Evolutionary conservation across 1,140 invertebrate species (phyloP).

Genomic region (Schlechtendalia chinensis): DNA sequence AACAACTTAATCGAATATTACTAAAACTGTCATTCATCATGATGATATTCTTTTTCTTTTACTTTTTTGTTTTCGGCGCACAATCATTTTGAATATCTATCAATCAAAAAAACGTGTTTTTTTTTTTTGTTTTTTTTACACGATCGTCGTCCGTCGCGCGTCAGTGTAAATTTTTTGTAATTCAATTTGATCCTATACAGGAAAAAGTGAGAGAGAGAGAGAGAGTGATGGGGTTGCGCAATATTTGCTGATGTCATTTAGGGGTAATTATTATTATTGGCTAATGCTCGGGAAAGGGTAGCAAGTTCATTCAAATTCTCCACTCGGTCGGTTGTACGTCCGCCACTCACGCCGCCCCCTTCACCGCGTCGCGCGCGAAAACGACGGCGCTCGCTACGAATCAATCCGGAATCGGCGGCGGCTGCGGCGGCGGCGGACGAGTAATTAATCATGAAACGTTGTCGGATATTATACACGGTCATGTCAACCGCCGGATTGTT

Average conservation of each 20-base stretch:
- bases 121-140: conserved; percentile 49
- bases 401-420: conserved; percentile 41
- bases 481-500: conserved; percentile 48
- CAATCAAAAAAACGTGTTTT: conserved; percentile 48
- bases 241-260: conserved; percentile 50
- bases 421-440: conserved; percentile 39
- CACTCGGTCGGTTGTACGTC: conserved; percentile 35
- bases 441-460: conserved; percentile 49
- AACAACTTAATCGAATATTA: conserved; percentile 50
- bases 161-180: conserved; percentile 43
- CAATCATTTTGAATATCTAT: conserved; percentile 45
- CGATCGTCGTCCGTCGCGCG: conserved; percentile 13
- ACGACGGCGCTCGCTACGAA: conserved; percentile 29
- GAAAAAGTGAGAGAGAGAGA: conserved; percentile 5
- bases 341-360: background rate
- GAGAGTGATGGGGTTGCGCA: conserved; percentile 39
- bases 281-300: conserved; percentile 49
- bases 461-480: conserved; percentile 47
- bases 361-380: background rate
- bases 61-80: conserved; percentile 40
- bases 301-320: conserved; percentile 49
- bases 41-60: too few species aligned
- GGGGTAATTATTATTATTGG: conserved; percentile 50
- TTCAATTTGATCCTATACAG: conserved; percentile 44
- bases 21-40: conserved; percentile 50